A percentile compares a stretch with the other conserved stretches of the same genome.
Conservation (phyloP, 2,797 vertebrate genomes). For the Dipus sagitta region DNA sequence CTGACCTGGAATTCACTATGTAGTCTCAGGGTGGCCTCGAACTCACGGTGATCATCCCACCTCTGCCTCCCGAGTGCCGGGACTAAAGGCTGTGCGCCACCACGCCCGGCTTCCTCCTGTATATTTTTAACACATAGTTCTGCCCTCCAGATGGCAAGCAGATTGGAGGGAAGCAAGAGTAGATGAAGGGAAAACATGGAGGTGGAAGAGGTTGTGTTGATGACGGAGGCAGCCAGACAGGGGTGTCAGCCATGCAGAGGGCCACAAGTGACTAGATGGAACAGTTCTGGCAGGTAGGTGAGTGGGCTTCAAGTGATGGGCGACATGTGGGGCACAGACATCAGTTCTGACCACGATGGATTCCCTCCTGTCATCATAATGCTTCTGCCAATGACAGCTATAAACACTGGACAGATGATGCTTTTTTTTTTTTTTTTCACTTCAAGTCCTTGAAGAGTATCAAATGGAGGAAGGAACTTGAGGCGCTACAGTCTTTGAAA, state of each 20-base stretch:
- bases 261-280: background rate
- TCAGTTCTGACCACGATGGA: background rate
- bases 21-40: too few species aligned
- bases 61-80: background rate
- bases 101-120: too few species aligned
- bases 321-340: background rate
- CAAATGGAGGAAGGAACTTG: background rate
- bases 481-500: background rate
- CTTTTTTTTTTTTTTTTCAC: background rate
- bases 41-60: too few species aligned
- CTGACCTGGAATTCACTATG: too few species aligned
- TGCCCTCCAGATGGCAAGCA: background rate
- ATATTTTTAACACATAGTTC: background rate
- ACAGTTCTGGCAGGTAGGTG: background rate
- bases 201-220: background rate
- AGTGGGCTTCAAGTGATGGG: background rate
- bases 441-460: background rate
- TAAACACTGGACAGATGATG: background rate
- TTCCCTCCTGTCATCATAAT: background rate
- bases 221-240: too few species aligned
- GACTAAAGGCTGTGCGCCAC: too few species aligned
- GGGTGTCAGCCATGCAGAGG: too few species aligned
- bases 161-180: background rate
- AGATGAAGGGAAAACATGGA: background rate
- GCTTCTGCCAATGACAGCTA: background rate